Percentiles rank a stretch among this genome's conserved stretches.
phyloP scores from a whole-genome alignment of 2,113 vertebrate species.

The Chunga burmeisteri region DNA sequence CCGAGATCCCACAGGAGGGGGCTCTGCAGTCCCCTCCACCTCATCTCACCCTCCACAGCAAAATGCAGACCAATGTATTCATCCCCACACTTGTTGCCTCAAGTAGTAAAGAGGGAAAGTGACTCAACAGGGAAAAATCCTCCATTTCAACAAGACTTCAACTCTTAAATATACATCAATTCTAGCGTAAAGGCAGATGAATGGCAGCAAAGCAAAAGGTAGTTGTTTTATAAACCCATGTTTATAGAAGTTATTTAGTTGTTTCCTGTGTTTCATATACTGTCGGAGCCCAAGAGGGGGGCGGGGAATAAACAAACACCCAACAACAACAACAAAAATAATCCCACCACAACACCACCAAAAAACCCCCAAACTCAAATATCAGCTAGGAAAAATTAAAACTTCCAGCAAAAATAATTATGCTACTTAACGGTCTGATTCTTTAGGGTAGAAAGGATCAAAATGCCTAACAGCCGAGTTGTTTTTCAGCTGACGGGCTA shows the following conservation, averaged over 20 bases:
- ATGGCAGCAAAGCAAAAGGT: background rate
- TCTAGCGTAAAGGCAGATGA: background rate
- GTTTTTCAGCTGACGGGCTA: background rate
- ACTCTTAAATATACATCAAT: background rate
- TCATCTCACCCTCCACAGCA: background rate
- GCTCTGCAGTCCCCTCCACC: no score
- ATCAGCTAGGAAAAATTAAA: background rate
- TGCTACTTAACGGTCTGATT: background rate
- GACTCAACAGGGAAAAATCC: background rate
- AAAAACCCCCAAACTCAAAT: background rate
- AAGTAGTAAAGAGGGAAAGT: background rate
- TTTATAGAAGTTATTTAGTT: background rate
- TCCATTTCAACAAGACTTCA: background rate
- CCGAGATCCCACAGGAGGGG: background rate
- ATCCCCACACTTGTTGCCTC: background rate
- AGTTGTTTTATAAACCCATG: background rate
- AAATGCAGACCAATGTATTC: background rate
- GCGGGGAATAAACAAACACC: background rate
- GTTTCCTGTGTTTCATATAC: background rate
- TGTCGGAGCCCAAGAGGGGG: background rate
- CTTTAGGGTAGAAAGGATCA: background rate
- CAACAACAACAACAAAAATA: background rate
- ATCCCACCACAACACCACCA: background rate
- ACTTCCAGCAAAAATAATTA: background rate
- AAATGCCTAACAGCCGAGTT: background rate